Conservation (phyloP, 1,140 invertebrate species). For the Sinonovacula constricta region DNA sequence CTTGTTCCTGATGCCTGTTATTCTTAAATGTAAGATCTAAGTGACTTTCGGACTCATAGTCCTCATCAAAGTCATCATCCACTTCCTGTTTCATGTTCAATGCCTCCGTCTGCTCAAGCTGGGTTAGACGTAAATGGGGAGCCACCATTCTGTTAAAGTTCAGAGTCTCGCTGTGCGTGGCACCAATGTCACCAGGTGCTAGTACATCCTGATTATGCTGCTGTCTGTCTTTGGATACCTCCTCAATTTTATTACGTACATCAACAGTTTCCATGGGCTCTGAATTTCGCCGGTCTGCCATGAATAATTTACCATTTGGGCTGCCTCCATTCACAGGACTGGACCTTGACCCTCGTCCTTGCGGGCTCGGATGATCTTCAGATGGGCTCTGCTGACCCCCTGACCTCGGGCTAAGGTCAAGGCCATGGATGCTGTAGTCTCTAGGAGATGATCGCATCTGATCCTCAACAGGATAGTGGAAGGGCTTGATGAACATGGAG, state of each 20-base stretch:
- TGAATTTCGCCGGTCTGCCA: not conserved
- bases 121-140: no score
- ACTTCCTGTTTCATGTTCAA: conserved; percentile 46
- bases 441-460: conserved; percentile 13
- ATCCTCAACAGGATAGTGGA: not conserved
- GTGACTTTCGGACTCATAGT: no score
- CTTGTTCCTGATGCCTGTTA: not conserved
- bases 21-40: no score
- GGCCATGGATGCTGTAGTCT: conserved; percentile 32
- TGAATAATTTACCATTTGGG: not conserved
- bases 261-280: conserved; percentile 3
- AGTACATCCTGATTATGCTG: conserved; percentile 6
- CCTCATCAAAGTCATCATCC: conserved; percentile 12
- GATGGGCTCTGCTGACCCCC: conserved; percentile 15
- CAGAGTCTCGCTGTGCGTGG: not conserved
- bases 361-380: not conserved
- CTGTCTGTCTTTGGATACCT: not conserved
- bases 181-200: not conserved
- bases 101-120: conserved; percentile 34
- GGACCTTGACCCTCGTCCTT: not conserved
- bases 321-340: not conserved
- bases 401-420: conserved; percentile 42
- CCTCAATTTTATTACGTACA: not conserved
- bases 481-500: not conserved
- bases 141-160: conserved; percentile 27